These are phyloP conservation scores for Polypterus senegalus DNA, from an alignment of 2,113 vertebrate species.

Conservation along the genomic window DNA sequence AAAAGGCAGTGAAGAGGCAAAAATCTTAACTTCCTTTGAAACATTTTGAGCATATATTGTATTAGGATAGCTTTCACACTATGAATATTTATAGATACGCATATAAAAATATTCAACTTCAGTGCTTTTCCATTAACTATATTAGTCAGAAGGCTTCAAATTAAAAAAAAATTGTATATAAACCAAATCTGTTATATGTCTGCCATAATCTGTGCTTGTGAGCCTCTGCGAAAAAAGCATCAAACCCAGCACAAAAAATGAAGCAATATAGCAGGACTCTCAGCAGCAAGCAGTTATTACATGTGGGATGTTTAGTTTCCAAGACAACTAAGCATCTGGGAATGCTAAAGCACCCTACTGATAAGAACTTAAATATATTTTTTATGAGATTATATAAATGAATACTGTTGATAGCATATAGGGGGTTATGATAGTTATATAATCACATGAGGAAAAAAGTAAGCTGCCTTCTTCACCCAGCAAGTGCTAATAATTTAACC, in stretches of 20 bases:
- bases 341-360: conserved; percentile 30
- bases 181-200: too few relatives aligned
- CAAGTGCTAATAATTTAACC: conserved; percentile 11
- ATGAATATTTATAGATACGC: too few relatives aligned
- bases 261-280: conserved; percentile 37
- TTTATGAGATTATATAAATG: conserved; percentile 53
- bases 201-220: too few relatives aligned
- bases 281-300: conserved; percentile 38
- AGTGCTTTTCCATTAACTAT: too few relatives aligned
- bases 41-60: too few relatives aligned
- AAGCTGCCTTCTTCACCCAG: conserved; percentile 7
- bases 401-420: conserved; percentile 26
- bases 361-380: conserved; percentile 42
- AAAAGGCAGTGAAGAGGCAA: too few relatives aligned
- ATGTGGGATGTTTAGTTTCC: conserved; percentile 52
- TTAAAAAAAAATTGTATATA: too few relatives aligned
- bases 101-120: too few relatives aligned
- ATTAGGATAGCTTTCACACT: too few relatives aligned
- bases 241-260: conserved; percentile 22
- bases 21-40: too few relatives aligned
- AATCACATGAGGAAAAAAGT: conserved; percentile 16
- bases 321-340: conserved; percentile 52
- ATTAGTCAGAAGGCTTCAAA: too few relatives aligned
- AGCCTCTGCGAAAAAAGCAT: too few relatives aligned
- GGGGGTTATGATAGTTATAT: conserved; percentile 29